Evolutionary conservation across 2,113 vertebrate species (phyloP).

Genomic region (Charadrius vociferus): DNA sequence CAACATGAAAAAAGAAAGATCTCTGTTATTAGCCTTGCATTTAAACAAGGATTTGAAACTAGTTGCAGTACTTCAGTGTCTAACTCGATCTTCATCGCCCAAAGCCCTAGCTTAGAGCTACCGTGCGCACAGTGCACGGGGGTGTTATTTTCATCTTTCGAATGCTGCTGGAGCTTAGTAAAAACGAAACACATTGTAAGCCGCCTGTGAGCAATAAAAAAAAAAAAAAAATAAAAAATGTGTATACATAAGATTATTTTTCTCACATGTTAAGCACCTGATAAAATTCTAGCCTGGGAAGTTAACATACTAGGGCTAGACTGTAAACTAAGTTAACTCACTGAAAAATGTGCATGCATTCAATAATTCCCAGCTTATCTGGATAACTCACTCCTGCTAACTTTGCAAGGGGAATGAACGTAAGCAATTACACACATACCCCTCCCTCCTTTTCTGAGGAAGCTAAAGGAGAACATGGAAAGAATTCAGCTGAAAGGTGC

Average conservation of each 20-base stretch:
- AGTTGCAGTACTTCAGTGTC: not conserved
- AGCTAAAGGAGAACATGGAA: not conserved
- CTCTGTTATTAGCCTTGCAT: not conserved
- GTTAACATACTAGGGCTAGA: not conserved
- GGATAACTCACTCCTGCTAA: not conserved
- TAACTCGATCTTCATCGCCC: not conserved
- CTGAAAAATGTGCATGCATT: rapidly evolving
- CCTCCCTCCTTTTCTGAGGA: not conserved
- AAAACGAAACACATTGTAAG: conserved; percentile 10
- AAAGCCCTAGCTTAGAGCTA: not conserved
- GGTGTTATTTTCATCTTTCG: not conserved
- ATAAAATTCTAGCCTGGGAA: conserved; percentile 2
- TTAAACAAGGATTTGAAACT: conserved; percentile 20
- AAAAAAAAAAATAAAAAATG: not conserved
- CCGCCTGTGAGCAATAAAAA: conserved; percentile 8
- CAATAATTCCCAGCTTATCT: not conserved
- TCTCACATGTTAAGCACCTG: conserved; percentile 23
- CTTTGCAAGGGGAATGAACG: not conserved
- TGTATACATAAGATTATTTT: not conserved
- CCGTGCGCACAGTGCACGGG: rapidly evolving
- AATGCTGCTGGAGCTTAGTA: not conserved
- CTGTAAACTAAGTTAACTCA: not conserved
- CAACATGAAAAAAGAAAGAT: not conserved
- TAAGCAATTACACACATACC: not conserved
- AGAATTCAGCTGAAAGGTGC: not conserved